Conservation (phyloP, 2,888 invertebrate species). For the Lumbricus terrestris region DNA sequence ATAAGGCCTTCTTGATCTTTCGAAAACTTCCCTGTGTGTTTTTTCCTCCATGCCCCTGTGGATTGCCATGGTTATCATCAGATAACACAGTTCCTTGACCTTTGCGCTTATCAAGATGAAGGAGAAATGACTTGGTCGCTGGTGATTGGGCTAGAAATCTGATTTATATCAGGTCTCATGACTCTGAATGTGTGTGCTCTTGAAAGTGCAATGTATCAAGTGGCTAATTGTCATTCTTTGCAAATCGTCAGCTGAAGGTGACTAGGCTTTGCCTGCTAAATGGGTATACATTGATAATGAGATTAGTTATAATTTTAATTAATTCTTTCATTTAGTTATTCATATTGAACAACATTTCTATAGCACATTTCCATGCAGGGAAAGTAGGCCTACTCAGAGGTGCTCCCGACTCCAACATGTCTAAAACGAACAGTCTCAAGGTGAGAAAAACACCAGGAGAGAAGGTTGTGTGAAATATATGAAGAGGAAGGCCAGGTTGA, state of each 20-base stretch:
- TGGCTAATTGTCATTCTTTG: neutral
- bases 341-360: too few relatives aligned
- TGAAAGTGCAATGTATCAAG: neutral
- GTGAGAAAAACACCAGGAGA: too few relatives aligned
- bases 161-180: conserved; percentile 3
- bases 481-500: too few relatives aligned
- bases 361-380: too few relatives aligned
- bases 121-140: neutral
- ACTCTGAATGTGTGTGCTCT: neutral
- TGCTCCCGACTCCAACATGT: too few relatives aligned
- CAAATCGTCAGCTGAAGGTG: neutral
- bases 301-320: neutral
- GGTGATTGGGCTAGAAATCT: neutral
- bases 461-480: too few relatives aligned
- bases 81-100: neutral
- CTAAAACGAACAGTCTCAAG: too few relatives aligned
- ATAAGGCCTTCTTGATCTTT: neutral
- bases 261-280: neutral
- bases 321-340: too few relatives aligned
- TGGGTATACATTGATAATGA: neutral
- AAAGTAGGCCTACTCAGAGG: too few relatives aligned
- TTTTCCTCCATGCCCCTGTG: neutral
- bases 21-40: neutral
- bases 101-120: neutral
- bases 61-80: neutral